Evolutionary conservation across 2,888 invertebrate species (phyloP).

Genomic region (Agapostemon virescens): DNA sequence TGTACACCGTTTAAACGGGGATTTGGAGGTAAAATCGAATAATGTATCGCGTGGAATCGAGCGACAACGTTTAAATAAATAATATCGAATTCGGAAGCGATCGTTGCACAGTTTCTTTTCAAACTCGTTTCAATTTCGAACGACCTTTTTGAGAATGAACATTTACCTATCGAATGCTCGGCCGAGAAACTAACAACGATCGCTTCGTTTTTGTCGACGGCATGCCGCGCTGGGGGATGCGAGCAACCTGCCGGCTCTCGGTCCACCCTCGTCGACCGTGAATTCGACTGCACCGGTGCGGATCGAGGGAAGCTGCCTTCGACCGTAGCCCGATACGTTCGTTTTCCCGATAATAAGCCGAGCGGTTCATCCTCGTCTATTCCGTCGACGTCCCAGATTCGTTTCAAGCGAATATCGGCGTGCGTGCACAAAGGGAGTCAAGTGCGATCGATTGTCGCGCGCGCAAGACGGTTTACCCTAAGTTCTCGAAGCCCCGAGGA

Average conservation of each 20-base stretch:
- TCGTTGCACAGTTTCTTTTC: too few species aligned
- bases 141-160: too few species aligned
- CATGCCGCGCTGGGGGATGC: too few species aligned
- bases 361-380: conserved; percentile 49
- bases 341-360: conserved; percentile 51
- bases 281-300: conserved; percentile 34
- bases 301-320: not conserved
- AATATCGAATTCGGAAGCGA: too few species aligned
- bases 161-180: too few species aligned
- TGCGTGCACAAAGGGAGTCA: conserved; percentile 37
- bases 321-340: conserved; percentile 8
- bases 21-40: too few species aligned
- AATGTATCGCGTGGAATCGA: too few species aligned
- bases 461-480: conserved; percentile 50
- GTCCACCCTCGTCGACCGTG: not conserved
- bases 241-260: not conserved
- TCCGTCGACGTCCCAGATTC: conserved; percentile 60
- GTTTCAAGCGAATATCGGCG: conserved; percentile 44
- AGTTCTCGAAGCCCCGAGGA: conserved; percentile 24
- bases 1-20: too few species aligned
- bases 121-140: too few species aligned
- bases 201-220: too few species aligned
- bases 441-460: conserved; percentile 51
- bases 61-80: too few species aligned
- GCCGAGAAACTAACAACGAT: too few species aligned